Evolutionary conservation across 1,140 invertebrate genomes (phyloP), one percentile per base, ranked within the genome.

Genomic region (Nylanderia fulva): DNA sequence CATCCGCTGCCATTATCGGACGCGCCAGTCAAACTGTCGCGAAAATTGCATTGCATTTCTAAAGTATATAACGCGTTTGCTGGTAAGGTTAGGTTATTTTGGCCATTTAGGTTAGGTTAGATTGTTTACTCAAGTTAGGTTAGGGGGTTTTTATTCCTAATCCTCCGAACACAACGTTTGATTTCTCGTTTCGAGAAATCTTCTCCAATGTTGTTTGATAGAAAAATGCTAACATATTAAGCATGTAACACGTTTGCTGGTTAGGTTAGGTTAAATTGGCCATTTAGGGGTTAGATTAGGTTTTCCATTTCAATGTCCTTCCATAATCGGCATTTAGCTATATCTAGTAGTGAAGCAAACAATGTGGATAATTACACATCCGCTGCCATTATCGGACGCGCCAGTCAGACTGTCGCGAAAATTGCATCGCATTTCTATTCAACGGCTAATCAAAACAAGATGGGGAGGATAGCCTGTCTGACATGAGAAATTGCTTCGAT

Each of bases 401-500:
- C 85, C 29, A 36, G 82, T 58, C 87, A 85, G 83, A 88, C 89
- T 84, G 83, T 85, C 86, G 72, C 75, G 88, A 85, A 87, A 90
- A 90, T 89, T 85, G 88, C 85, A 64, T 58, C 54, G 52, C 71
- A 24, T 69, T 72, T 60, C 77, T 21, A 74, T 85, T 76, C 42
- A 39, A 75, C 72, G 66, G 64, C 75, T 85, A 87, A 90, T 90
- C 85, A 79, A 84, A 89, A 89, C 85, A 66, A 87, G 87, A 61
- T 86, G 88, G 88, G 87, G 87, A 48, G 45, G 15, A 89, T 80
- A 87, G 76, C 76, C 52, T 71, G 87, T 84, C 83, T 84, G 56
- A 89, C 71, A 85, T 87, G 88, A 90, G 88, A 89, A 89, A 89
- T 87, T 89, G 87, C 82, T 82, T 89, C 82, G 69, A 85, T 74